Evolutionary conservation across 2,797 vertebrate genomes (phyloP), one percentile per base, ranked within the genome.

Genomic region (Hippopotamyrus pictus): DNA sequence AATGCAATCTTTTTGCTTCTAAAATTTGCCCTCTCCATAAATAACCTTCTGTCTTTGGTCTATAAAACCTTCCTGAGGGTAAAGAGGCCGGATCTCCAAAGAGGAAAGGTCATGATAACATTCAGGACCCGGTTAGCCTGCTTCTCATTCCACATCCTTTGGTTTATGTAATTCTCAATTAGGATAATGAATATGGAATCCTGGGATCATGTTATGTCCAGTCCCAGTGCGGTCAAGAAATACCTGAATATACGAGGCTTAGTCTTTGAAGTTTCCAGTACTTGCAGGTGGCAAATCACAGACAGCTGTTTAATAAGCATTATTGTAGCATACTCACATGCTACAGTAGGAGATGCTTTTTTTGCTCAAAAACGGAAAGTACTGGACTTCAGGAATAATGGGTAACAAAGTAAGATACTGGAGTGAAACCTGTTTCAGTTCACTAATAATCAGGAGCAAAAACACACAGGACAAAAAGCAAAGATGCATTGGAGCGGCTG

Each of bases 151-250:
- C 50, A 59, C 87, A 90, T 91, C 93, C 93, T 92, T 91, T 90
- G 91, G 91, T 92, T 93, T 92, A 90, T 92, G 22, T 93, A 94
- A 95, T 93, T 94, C 94, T 95, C 93, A 93, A 95, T 96, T 96
- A 93, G 93, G 89, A 92, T 90, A 89, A 90, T 92, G 92, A 92
- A 92, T 93, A 94, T 94, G 92, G 95, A 96, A 95, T 95, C 95
- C 94, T 94, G 93, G 94, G 94, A 95, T 93, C 41, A 8, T 29
- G 29, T 33, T 19, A 86, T 29, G n/a, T 48, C 48, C 50, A 54
- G 12, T 48, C 82, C 88, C 50, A 37, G 82, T 88, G 89, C 19
- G 8, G 91, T 90, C 90, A 90, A 89, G 79, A 91, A 46, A 44
- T 41, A 44, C 1, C n/a, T 83, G n/a, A 83, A 22, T 14, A 22